These are phyloP conservation scores for Gasterosteus nipponicus DNA, from an alignment of 2,113 vertebrate species.

Conservation along the genomic window DNA sequence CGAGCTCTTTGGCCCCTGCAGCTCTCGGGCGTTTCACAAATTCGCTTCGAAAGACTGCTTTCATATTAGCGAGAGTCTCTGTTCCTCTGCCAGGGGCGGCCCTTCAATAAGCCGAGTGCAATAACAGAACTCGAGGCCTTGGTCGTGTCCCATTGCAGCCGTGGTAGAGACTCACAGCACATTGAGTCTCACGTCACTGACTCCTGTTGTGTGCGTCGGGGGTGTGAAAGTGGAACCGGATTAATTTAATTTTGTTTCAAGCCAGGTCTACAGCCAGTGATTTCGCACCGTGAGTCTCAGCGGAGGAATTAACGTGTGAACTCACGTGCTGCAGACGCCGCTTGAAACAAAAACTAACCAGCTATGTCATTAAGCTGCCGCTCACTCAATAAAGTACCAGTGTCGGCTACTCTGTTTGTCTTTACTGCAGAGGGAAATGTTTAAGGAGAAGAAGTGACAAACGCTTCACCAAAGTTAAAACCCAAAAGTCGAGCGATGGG, in stretches of 20 bases:
- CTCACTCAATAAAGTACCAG: conserved; percentile 20
- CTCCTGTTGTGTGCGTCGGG: not conserved
- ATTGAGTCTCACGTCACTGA: conserved; percentile 30
- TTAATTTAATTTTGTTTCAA: conserved; percentile 12
- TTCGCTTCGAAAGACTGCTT: conserved; percentile 54
- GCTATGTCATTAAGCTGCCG: not conserved
- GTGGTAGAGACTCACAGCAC: conserved; percentile 5
- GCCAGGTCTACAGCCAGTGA: conserved; percentile 4
- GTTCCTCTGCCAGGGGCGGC: conserved; percentile 54
- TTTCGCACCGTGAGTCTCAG: conserved; percentile 32
- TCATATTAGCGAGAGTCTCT: conserved; percentile 62
- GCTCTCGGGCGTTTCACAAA: conserved; percentile 40
- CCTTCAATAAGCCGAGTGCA: conserved; percentile 53
- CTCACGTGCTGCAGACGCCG: not conserved
- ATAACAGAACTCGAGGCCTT: conserved; percentile 33
- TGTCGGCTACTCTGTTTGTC: conserved; percentile 8
- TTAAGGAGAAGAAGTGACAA: conserved; percentile 2
- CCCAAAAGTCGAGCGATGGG: not conserved
- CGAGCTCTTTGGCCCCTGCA: conserved; percentile 42
- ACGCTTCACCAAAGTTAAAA: not conserved
- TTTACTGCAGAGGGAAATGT: not conserved
- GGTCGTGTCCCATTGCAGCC: conserved; percentile 37
- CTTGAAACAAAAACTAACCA: conserved; percentile 10
- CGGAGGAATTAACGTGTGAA: not conserved
- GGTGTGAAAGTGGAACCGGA: conserved; percentile 9